Evolutionary conservation across 2,888 invertebrate genomes (phyloP).

Genomic region (Philaethria dido): DNA sequence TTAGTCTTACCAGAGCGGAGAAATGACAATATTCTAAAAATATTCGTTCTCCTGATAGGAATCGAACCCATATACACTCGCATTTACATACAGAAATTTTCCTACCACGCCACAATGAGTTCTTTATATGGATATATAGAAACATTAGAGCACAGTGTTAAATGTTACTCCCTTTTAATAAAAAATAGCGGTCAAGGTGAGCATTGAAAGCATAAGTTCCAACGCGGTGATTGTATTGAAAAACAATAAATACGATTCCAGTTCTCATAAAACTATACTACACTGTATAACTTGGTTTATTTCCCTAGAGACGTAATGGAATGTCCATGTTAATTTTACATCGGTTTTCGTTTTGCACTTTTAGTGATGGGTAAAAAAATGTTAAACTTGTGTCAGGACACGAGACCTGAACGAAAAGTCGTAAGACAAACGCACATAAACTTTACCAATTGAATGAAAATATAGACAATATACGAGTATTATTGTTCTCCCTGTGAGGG

Average conservation of each 20-base stretch:
- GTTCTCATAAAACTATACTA: conserved; percentile 20
- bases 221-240: conserved; percentile 20
- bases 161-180: conserved; percentile 2
- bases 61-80: no score
- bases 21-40: no score
- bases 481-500: no score
- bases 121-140: neutral
- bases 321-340: neutral
- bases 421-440: no score
- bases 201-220: conserved; percentile 19
- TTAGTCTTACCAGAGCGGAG: no score
- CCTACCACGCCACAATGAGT: neutral
- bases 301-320: neutral
- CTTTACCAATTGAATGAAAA: no score
- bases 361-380: no score
- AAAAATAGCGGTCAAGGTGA: conserved; percentile 23
- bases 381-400: no score
- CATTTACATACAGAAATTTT: no score
- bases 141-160: neutral
- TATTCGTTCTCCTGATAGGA: no score
- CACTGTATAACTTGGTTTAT: conserved; percentile 9
- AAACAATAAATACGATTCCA: conserved; percentile 18
- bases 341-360: neutral
- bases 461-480: no score
- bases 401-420: no score